A percentile compares a stretch with the other conserved stretches of the same genome.
These are phyloP conservation scores for Himalopsyche japonica DNA, from an alignment of 2,888 invertebrate species.

Conservation along the genomic window DNA sequence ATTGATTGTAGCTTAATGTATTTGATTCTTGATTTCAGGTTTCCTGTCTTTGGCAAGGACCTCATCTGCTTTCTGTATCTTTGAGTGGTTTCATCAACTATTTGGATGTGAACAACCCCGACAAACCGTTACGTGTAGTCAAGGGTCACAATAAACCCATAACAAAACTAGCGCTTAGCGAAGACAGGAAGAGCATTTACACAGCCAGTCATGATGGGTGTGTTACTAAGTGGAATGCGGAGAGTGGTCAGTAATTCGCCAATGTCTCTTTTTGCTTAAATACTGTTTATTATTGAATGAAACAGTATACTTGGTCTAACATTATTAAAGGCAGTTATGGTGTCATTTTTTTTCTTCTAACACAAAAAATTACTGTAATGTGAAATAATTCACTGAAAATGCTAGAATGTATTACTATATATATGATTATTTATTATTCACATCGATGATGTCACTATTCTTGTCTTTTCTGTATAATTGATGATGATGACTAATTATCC, in stretches of 20 bases:
- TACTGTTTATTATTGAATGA: too few relatives aligned
- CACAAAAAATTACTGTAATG: too few relatives aligned
- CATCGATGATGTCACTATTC: too few relatives aligned
- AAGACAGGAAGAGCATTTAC: constrained; percentile 76
- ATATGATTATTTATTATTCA: too few relatives aligned
- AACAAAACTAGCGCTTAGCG: constrained; percentile 80
- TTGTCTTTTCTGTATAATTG: too few relatives aligned
- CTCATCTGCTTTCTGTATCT: constrained; percentile 86
- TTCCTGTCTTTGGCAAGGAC: constrained; percentile 94
- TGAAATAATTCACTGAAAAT: too few relatives aligned
- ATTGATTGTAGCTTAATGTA: background rate
- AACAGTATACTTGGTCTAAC: too few relatives aligned
- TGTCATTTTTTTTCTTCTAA: too few relatives aligned
- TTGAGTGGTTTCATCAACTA: constrained; percentile 96
- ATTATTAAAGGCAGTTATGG: too few relatives aligned
- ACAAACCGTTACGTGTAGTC: constrained; percentile 75
- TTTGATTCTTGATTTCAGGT: constrained; percentile 59
- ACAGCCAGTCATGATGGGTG: constrained; percentile 94
- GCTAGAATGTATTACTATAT: too few relatives aligned
- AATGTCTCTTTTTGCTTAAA: too few relatives aligned
- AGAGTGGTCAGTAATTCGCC: constrained; percentile 54
- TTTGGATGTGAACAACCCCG: constrained; percentile 83
- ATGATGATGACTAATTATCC: background rate
- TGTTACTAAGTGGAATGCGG: constrained; percentile 82
- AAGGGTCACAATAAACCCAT: constrained; percentile 99